Evolutionary conservation across 2,888 invertebrate species (phyloP).

Genomic region (Lissocephala sabroskyi): DNA sequence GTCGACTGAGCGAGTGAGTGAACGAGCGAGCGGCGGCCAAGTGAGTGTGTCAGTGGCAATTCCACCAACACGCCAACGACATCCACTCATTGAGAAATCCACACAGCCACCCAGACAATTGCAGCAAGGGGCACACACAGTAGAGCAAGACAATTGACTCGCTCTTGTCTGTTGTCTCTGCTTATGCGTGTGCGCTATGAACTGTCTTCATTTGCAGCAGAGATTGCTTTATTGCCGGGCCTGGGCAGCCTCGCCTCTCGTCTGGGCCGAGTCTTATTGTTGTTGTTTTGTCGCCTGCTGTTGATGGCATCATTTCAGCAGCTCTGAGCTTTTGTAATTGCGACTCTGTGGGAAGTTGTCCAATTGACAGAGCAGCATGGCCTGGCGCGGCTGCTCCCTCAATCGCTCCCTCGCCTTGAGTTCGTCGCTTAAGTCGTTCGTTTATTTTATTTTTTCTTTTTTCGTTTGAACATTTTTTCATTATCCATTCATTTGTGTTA

Average conservation of each 20-base stretch:
- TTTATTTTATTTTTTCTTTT: slow-evolving; percentile 2
- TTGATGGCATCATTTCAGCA: slow-evolving; percentile 68
- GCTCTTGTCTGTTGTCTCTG: not conserved
- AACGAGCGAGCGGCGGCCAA: slow-evolving; percentile 12
- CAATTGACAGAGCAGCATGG: slow-evolving; percentile 6
- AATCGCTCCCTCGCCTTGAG: slow-evolving; percentile 29
- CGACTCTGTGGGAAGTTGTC: slow-evolving; percentile 40
- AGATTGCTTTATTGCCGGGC: slow-evolving; percentile 41
- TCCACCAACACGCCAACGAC: slow-evolving; percentile 19
- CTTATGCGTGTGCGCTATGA: slow-evolving; percentile 17
- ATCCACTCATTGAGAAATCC: slow-evolving; percentile 41
- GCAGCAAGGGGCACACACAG: slow-evolving; percentile 23
- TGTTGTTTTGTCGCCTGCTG: slow-evolving; percentile 37
- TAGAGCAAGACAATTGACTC: not conserved
- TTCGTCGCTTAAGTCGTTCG: slow-evolving; percentile 55
- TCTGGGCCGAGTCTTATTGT: slow-evolving; percentile 22
- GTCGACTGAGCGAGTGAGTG: not conserved
- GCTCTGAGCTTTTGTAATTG: slow-evolving; percentile 42
- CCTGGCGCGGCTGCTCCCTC: slow-evolving; percentile 45
- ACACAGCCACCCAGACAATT: slow-evolving; percentile 12
- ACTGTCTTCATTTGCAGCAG: slow-evolving; percentile 43
- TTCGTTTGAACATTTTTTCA: slow-evolving; percentile 28
- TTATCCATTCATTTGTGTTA: slow-evolving; percentile 57
- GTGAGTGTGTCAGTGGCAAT: slow-evolving; percentile 34
- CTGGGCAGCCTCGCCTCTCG: slow-evolving; percentile 25